phyloP scores from a whole-genome alignment of 2,888 invertebrate species.

The Cataglyphis rosenhaueri region DNA sequence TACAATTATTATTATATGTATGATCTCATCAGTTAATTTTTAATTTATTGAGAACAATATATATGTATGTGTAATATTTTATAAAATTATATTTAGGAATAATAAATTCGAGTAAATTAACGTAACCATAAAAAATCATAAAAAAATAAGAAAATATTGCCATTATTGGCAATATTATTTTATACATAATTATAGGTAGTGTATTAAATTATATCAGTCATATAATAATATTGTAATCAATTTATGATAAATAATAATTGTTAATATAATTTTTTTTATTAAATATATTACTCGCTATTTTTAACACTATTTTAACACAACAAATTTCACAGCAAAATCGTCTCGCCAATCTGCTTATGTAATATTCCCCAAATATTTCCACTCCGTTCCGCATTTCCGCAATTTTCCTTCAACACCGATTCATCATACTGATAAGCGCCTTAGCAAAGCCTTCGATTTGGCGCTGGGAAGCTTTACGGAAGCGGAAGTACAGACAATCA shows the following conservation, averaged over 20 bases:
- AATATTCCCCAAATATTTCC: conserved; percentile 33
- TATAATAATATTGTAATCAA: neutral
- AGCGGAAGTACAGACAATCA: conserved; percentile 21
- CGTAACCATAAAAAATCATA: neutral
- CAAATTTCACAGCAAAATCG: neutral
- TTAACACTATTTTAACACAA: too few relatives aligned
- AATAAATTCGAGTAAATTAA: neutral
- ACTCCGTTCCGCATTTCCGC: neutral
- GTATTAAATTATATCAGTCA: neutral
- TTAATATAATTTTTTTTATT: neutral
- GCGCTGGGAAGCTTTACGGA: neutral
- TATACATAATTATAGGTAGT: neutral
- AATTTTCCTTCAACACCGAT: conserved; percentile 10
- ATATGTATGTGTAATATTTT: neutral
- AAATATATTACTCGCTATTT: neutral
- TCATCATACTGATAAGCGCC: conserved; percentile 37
- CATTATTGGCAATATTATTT: neutral
- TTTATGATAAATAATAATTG: neutral
- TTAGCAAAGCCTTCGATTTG: conserved; percentile 23
- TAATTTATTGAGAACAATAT: neutral
- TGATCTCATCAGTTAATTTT: neutral
- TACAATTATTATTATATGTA: neutral
- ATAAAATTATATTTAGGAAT: neutral
- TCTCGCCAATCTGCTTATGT: neutral
- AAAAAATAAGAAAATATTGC: neutral